Percentiles rank a stretch among this genome's conserved stretches.
These are phyloP conservation scores for Scaptomyza caliginosa DNA, from an alignment of 2,888 invertebrate genomes.

Conservation along the genomic window DNA sequence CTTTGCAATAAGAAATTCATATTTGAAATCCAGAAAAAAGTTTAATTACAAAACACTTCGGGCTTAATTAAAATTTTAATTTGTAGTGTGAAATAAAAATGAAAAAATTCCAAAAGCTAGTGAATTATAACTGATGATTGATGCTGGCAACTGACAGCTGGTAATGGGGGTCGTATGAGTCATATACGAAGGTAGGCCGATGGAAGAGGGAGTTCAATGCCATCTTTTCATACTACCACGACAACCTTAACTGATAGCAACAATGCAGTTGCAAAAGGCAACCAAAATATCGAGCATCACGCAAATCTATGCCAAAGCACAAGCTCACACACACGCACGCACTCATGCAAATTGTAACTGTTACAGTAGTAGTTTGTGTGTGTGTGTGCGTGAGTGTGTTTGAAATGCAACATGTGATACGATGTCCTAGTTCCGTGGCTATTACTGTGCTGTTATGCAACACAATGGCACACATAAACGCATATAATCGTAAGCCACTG, in stretches of 20 bases:
- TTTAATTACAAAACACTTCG: neutral
- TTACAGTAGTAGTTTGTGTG: constrained; percentile 13
- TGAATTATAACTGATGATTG: constrained; percentile 31
- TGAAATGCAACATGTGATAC: constrained; percentile 82
- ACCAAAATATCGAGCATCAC: constrained; percentile 41
- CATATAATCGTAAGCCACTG: constrained; percentile 21
- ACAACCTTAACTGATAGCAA: constrained; percentile 18
- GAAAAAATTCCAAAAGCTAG: constrained; percentile 23
- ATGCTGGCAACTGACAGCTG: constrained; percentile 17
- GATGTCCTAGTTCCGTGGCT: constrained; percentile 81
- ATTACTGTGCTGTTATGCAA: constrained; percentile 77
- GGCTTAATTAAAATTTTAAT: constrained; percentile 16
- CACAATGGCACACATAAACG: constrained; percentile 76
- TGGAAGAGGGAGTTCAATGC: neutral
- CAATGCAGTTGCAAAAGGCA: constrained; percentile 27
- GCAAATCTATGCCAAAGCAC: constrained; percentile 64
- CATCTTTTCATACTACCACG: neutral
- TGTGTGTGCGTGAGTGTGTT: constrained; percentile 32
- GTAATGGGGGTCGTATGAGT: neutral
- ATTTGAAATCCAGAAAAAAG: neutral
- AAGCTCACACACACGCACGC: constrained; percentile 18
- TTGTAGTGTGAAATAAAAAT: constrained; percentile 6
- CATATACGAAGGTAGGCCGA: neutral
- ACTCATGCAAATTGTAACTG: constrained; percentile 11
- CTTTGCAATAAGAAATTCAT: neutral